Percentiles rank a stretch among this genome's conserved stretches.
Evolutionary conservation across 2,113 vertebrate species (phyloP).

Genomic region (Cavia porcellus): DNA sequence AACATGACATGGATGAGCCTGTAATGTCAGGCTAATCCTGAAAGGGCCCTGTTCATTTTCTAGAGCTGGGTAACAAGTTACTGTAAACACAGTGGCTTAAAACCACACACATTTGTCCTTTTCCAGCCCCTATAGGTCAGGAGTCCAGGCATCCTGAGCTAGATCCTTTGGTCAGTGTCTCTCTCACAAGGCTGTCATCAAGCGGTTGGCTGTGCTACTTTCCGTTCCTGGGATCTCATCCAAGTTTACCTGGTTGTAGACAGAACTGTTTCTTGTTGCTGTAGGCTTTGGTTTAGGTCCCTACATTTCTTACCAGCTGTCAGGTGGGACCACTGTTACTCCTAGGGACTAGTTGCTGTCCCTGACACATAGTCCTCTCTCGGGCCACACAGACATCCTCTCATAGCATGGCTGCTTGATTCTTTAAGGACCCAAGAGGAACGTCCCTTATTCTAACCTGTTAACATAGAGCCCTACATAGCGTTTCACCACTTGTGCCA

Average conservation of each 20-base stretch:
- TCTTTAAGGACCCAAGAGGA: neutral
- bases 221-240: neutral
- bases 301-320: neutral
- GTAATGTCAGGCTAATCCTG: neutral
- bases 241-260: neutral
- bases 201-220: neutral
- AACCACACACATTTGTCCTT: neutral
- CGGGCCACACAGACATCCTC: neutral
- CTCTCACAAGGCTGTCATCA: neutral
- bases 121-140: neutral
- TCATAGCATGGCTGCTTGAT: neutral
- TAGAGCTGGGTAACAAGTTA: neutral
- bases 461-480: neutral
- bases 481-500: neutral
- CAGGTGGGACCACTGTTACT: neutral
- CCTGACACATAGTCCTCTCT: neutral
- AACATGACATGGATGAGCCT: neutral
- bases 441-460: neutral
- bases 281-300: neutral
- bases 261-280: conserved; percentile 24
- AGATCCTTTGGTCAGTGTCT: neutral
- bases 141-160: neutral
- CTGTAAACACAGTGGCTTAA: neutral
- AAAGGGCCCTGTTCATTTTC: neutral
- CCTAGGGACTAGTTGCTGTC: neutral